These are phyloP conservation scores for Toxotes lorentzi DNA, from an alignment of 2,797 vertebrate genomes.

Conservation along the genomic window DNA sequence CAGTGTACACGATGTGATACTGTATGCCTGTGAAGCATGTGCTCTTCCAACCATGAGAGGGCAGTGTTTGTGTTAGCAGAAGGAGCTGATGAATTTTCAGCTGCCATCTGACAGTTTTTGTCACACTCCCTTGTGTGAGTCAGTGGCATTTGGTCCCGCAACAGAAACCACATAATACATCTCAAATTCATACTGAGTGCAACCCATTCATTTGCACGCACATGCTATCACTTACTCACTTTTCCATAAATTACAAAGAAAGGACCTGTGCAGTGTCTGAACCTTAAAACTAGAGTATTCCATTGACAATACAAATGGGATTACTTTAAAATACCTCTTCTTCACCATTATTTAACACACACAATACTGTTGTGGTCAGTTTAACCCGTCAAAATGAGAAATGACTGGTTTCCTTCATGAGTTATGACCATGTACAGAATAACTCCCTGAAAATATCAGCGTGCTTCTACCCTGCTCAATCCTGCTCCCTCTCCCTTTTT, in stretches of 20 bases:
- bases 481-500: conserved; percentile 17
- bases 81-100: conserved; percentile 19
- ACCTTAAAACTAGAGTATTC: too few species aligned
- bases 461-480: background rate
- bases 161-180: conserved; percentile 33
- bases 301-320: too few species aligned
- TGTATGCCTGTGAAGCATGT: conserved; percentile 24
- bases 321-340: background rate
- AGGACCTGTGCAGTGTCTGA: background rate
- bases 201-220: conserved; percentile 3
- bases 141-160: conserved; percentile 40
- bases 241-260: background rate
- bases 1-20: background rate
- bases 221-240: conserved; percentile 4
- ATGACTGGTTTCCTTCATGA: background rate
- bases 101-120: conserved; percentile 52
- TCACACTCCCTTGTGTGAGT: conserved; percentile 55
- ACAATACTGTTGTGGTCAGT: background rate
- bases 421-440: background rate
- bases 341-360: background rate
- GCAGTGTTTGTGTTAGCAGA: conserved; percentile 51
- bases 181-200: conserved; percentile 9
- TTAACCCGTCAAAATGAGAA: conserved; percentile 3
- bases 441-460: background rate
- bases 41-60: conserved; percentile 67